These are phyloP conservation scores for Eremobia ochroleuca DNA, from an alignment of 2,888 invertebrate genomes.

Conservation along the genomic window DNA sequence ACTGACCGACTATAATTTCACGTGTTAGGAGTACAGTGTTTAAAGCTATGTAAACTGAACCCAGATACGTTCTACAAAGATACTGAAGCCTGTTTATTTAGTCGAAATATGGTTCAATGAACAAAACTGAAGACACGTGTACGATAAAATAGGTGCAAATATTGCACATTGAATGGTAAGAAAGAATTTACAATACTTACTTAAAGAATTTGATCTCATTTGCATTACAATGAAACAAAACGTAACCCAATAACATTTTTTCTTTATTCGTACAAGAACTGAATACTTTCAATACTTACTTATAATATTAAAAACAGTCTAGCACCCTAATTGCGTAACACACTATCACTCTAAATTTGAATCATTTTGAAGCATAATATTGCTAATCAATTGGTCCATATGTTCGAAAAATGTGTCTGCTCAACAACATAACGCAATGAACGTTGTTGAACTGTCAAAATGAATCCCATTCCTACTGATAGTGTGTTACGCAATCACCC, in stretches of 20 bases:
- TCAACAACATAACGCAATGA: too few species aligned
- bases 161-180: constrained; percentile 33
- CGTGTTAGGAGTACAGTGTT: constrained; percentile 24
- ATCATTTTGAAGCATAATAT: too few species aligned
- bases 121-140: constrained; percentile 25
- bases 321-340: too few species aligned
- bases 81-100: constrained; percentile 59
- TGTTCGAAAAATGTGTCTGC: too few species aligned
- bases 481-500: too few species aligned
- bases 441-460: too few species aligned
- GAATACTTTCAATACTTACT: background rate
- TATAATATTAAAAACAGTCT: background rate
- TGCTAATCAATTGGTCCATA: too few species aligned
- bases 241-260: background rate
- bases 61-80: constrained; percentile 50
- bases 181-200: background rate
- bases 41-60: constrained; percentile 56
- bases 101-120: constrained; percentile 46
- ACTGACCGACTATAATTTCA: constrained; percentile 48
- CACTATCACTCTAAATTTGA: too few species aligned
- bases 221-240: constrained; percentile 1
- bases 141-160: constrained; percentile 26
- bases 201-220: background rate
- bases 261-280: background rate
- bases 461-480: too few species aligned